Evolutionary conservation across 2,888 invertebrate species (phyloP), one percentile per base, ranked within the genome.

Genomic region (Onchidella celtica): DNA sequence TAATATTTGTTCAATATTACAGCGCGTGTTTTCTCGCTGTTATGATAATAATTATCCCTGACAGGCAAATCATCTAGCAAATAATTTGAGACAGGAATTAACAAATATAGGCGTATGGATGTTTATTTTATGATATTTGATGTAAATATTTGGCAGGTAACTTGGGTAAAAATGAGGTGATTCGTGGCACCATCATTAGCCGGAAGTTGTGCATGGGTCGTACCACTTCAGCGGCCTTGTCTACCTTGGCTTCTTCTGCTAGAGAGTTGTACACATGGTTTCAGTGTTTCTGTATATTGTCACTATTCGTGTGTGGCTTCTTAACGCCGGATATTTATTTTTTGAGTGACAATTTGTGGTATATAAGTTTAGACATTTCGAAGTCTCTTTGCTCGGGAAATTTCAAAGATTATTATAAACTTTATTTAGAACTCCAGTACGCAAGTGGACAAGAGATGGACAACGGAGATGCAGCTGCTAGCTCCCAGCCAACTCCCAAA

Each of bases 171-270:
- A n/a, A n/a, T n/a, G n/a, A n/a, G n/a, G n/a, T n/a, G n/a, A n/a
- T n/a, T n/a, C 11, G 6, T 1, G 2, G 59, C 3, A 59, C 73
- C 36, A n/a, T 36, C 27, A 21, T 68, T 32, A 27, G 9, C 34
- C 24, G 34, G 77, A 55, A 34, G 36, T 36, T 17, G 68, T 34
- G 29, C 66, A 3, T 3, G 29, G 36, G 77, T 77, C 68, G 77
- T 68, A 77, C 77, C 77, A 77, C 68, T 27, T 32, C 24, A 21
- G 73, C 73, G 73, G 73, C 73, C 73, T 77, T 77, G 55, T 27
- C 75, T 27, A 65, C 29, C 40, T 66, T 57, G 77, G 24, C 36
- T 77, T 77, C 77, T 68, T 66, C 77, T 77, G 66, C 66, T 66
- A 66, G 34, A 32, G 17, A 24, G n/a, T 61, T 61, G 61, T 21